phyloP scores from a whole-genome alignment of 1,140 invertebrate species.

The Drosophila grimshawi region DNA sequence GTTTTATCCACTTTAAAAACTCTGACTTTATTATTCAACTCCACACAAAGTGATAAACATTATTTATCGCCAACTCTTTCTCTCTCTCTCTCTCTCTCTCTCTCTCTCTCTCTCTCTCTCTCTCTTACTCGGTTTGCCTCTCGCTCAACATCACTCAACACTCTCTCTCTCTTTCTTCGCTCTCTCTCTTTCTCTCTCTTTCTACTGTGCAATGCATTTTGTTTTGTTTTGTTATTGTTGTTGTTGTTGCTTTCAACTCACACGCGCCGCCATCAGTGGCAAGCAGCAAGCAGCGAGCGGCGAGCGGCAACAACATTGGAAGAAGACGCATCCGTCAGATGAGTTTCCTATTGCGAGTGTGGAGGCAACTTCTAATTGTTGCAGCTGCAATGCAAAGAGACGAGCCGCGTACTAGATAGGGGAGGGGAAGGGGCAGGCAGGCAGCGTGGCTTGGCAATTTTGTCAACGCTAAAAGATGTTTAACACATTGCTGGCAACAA shows the following conservation, averaged over 20 bases:
- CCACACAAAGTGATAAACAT: neutral
- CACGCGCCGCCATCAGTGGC: conserved; percentile 55
- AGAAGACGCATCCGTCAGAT: conserved; percentile 70
- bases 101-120: neutral
- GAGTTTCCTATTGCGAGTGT: conserved; percentile 55
- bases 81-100: neutral
- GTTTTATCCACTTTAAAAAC: no score
- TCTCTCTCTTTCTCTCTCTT: conserved; percentile 1
- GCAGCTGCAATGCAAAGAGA: conserved; percentile 63
- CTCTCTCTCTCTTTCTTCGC: conserved; percentile 2
- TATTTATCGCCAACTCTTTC: no score
- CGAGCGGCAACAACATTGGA: conserved; percentile 27
- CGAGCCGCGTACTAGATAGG: conserved; percentile 3
- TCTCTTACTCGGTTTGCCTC: neutral
- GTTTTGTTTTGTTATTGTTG: conserved; percentile 43
- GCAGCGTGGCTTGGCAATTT: conserved; percentile 59
- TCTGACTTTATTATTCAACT: no score
- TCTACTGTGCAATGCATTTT: conserved; percentile 7
- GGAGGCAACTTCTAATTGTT: conserved; percentile 66
- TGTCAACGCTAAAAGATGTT: conserved; percentile 80
- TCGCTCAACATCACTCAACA: conserved; percentile 42
- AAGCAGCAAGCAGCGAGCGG: no score
- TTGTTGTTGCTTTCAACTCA: conserved; percentile 57
- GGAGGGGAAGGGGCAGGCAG: conserved; percentile 2
- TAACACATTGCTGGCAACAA: conserved; percentile 70